Evolutionary conservation across 2,888 invertebrate species (phyloP).

Genomic region (Automeris io): DNA sequence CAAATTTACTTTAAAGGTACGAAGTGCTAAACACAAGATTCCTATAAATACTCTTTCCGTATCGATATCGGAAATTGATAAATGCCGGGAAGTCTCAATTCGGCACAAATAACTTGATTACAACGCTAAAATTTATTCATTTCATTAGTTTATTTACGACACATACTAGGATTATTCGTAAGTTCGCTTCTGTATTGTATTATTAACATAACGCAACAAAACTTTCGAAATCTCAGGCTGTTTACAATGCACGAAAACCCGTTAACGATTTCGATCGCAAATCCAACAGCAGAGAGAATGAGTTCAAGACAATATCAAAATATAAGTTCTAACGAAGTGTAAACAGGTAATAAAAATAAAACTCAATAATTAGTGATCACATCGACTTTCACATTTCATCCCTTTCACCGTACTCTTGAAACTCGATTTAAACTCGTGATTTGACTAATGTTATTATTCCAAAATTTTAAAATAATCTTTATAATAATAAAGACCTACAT

Average conservation of each 20-base stretch:
- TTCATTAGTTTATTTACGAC: too few species aligned
- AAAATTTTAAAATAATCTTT: not conserved
- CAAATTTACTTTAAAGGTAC: too few species aligned
- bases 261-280: not conserved
- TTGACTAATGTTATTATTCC: not conserved
- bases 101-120: too few species aligned
- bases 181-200: too few species aligned
- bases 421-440: slow-evolving; percentile 31
- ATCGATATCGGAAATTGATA: too few species aligned
- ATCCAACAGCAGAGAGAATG: not conserved
- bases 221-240: not conserved
- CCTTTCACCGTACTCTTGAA: slow-evolving; percentile 34
- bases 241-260: not conserved
- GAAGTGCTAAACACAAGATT: too few species aligned
- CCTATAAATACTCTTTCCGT: too few species aligned
- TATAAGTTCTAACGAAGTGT: slow-evolving; percentile 3
- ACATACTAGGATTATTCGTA: too few species aligned
- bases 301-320: slow-evolving; percentile 1
- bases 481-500: too few species aligned
- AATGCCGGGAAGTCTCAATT: too few species aligned
- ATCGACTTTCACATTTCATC: slow-evolving; percentile 54
- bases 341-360: slow-evolving; percentile 11
- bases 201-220: not conserved
- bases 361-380: slow-evolving; percentile 25
- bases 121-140: too few species aligned